Evolutionary conservation across 1,140 invertebrate species (phyloP), one percentile per base, ranked within the genome.

Genomic region (Drosophila sproati): DNA sequence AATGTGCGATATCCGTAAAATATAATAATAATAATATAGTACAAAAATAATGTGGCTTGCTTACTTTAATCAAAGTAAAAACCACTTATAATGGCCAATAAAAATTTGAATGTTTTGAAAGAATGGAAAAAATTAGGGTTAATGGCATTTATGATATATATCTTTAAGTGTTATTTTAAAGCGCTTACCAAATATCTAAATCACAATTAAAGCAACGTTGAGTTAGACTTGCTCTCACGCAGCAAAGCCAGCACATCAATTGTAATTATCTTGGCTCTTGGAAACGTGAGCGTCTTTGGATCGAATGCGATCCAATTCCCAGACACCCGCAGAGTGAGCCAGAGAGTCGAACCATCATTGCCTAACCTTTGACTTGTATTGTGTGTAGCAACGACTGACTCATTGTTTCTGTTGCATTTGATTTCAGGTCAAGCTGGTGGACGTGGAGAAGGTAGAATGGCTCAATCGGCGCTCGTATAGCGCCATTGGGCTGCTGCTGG

Each of bases 361-460:
- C 52, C 61, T 78, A 78, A 86, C 82, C 82, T 74, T 86, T 86
- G 73, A 78, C 81, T 78, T 60, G 48, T 51, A 51, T 60, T 73
- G 61, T 56, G 0, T 51, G 67, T 52, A n/a, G 37, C 57, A 3
- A 34, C 5, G 32, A 1, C 59, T 59, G 37, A 12, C 31, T 64
- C 50, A 77, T 91, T 81, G 72, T 85, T 47, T 76, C 28, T 88
- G 59, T 77, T 80, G 50, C 50, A 52, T 20, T 3, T 20, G 20
- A 66, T 87, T 92, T 4, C 88, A 95, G 94, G 93, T 95, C 54
- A 95, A 95, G 91, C 89, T 96, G 69, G 94, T 95, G 43, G 95
- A 95, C 80, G 94, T 96, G 43, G 95, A 95, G 78, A 94, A 93
- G 78, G 94, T 95, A 47, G 94, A 95, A 91, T 95, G 95, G 95